A percentile compares a stretch with the other conserved stretches of the same genome.
Conservation (phyloP, 2,888 invertebrate genomes). For the Autographa gamma region DNA sequence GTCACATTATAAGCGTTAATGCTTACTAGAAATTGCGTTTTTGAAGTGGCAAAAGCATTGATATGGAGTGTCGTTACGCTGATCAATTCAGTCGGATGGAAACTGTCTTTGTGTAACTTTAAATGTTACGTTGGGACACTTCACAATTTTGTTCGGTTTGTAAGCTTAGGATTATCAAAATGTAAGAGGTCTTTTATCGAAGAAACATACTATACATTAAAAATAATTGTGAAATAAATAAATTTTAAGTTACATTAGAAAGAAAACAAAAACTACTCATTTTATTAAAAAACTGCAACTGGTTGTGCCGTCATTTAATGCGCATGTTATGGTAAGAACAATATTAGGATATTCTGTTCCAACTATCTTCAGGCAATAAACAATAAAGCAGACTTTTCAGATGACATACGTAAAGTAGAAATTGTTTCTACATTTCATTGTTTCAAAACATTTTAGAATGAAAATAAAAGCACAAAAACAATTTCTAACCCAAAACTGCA, state of each 20-base stretch:
- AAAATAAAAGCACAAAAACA: not conserved
- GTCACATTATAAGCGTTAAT: slow-evolving; percentile 74
- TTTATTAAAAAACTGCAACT: too few species aligned
- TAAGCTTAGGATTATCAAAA: not conserved
- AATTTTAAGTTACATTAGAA: too few species aligned
- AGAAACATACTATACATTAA: not conserved
- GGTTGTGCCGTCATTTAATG: too few species aligned
- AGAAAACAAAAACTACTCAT: too few species aligned
- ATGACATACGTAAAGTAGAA: too few species aligned
- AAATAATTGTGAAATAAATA: too few species aligned
- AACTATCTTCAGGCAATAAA: too few species aligned
- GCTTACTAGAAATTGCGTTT: slow-evolving; percentile 61
- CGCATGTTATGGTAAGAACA: too few species aligned
- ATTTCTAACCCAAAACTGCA: slow-evolving; percentile 2
- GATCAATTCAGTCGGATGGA: slow-evolving; percentile 69
- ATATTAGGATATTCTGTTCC: too few species aligned
- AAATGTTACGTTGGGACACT: slow-evolving; percentile 28
- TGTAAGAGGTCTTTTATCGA: not conserved
- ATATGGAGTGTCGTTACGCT: slow-evolving; percentile 68
- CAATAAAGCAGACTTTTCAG: too few species aligned
- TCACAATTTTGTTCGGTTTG: slow-evolving; percentile 17
- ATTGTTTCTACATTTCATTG: not conserved
- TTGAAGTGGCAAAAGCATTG: slow-evolving; percentile 75
- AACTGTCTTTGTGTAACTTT: slow-evolving; percentile 49
- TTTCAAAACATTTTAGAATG: not conserved